Base-by-base conservation (phyloP, 2,888 invertebrate species). In the Orthosia gothica region DNA sequence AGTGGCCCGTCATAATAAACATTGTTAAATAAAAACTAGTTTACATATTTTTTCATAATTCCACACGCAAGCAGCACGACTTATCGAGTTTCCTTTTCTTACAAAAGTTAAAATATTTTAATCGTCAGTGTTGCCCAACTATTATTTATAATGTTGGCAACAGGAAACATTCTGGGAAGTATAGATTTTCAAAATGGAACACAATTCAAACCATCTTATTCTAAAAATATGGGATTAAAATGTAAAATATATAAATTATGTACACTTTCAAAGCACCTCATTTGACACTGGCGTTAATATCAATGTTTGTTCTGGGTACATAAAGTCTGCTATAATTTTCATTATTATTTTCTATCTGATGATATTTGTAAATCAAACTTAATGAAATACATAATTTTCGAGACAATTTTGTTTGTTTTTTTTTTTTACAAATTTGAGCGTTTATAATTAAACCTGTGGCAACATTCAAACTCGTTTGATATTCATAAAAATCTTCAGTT, bases 201-300 rank as follows among this genome's bases (percentile, higher is more conserved):
- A 86, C 83, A 87, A 91, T 89, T 90, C 85, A 87, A 87, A 87
- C 91, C 90, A 83, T 88, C 93, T 94, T 94, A 93, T 67, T 82
- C 93, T 93, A 94, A 89, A 89, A 84, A 89, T 88, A 84, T 76
- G 86, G 91, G 92, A 90, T 91, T 91, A 91, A 90, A 92, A 90
- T 91, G 91, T 93, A 92, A 91, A 90, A 89, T 89, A 91, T 91
- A 89, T 87, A 90, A 91, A 91, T 92, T 94, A 93, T 95, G 89
- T 94, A 95, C 93, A 94, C 87, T 89, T 92, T 91, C 86, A 85
- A 93, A 96, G 95, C 95, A 95, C 95, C 96, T 91, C 91, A 92
- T 94, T 95, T 95, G 95, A 95, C 93, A 94, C 95, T 90, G 88
- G 92, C 89, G 88, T 89, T 91, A 92, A 92, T 92, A 93, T 93